Base-by-base conservation (phyloP, 2,888 invertebrate species). In the Eupithecia dodoneata region DNA sequence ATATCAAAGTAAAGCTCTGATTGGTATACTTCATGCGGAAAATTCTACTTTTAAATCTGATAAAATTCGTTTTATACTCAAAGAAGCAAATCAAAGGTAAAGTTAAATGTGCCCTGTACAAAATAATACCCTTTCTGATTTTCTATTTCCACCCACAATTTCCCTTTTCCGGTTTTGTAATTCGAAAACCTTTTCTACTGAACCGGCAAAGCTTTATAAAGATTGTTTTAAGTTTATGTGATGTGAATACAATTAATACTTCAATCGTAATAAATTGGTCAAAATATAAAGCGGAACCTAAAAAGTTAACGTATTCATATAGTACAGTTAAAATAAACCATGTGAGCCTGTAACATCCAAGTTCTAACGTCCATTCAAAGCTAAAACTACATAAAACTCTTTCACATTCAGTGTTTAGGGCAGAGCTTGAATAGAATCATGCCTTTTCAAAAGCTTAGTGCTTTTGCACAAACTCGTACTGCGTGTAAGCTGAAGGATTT, bases 401-500 rank as follows among this genome's bases (percentile, higher is more conserved):
- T 69, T 69, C 45, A 45, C 7, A 69, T 69, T 45, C 45, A 45
- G 45, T 42, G 30, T 45, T 15, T 69, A 45, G n/a, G 44, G 45
- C 42, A 44, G 45, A n/a, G 18, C 45, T n/a, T 45, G 45, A 69
- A 69, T 45, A n/a, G 69, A 66, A 6, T 42, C 69, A 6, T 9
- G 69, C 44, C 69, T 69, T 45, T 69, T 45, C 45, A 45, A 6
- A n/a, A n/a, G 45, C 69, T 44, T n/a, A 69, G 67, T 44, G 67
- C 67, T 69, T 69, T 18, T 45, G 15, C 15, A n/a, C 42, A 9
- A 42, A 44, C 18, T 45, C n/a, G 18, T 18, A 9, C 42, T n/a
- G 42, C 42, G 18, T 45, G 18, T n/a, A 67, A 7, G 44, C 42
- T 66, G 6, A n/a, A 67, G 44, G 44, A 44, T 15, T 67, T 67